These are phyloP conservation scores for Nesoenas mayeri DNA, from an alignment of 2,113 vertebrate genomes.

Conservation along the genomic window DNA sequence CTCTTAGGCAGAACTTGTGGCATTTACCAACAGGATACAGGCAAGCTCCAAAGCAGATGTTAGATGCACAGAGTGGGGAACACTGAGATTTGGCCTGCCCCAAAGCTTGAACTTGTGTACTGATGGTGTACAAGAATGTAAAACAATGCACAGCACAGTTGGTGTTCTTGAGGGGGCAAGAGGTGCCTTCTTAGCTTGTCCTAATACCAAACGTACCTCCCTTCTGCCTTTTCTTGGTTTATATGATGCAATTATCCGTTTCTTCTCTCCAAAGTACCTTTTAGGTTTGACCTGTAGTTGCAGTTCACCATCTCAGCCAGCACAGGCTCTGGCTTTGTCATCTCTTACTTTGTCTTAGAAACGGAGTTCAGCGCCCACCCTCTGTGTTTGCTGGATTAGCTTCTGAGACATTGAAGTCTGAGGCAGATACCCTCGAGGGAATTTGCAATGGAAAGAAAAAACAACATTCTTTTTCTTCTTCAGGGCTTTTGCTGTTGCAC, in stretches of 20 bases:
- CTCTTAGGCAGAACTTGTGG: background rate
- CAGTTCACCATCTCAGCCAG: background rate
- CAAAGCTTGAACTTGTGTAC: background rate
- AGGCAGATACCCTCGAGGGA: background rate
- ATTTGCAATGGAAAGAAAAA: background rate
- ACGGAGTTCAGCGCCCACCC: background rate
- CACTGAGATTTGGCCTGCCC: background rate
- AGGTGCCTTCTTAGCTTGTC: background rate
- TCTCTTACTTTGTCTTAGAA: background rate
- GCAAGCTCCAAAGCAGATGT: background rate
- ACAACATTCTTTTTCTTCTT: background rate
- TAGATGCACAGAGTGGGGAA: background rate
- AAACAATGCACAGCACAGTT: background rate
- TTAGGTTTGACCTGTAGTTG: background rate
- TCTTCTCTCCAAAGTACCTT: background rate
- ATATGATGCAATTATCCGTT: background rate
- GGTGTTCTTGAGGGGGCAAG: background rate
- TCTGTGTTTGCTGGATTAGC: rapidly evolving
- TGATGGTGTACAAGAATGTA: background rate
- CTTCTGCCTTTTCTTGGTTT: background rate
- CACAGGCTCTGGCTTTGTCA: background rate
- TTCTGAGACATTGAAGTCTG: background rate
- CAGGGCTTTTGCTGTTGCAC: background rate
- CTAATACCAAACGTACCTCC: background rate
- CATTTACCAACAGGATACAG: background rate